phyloP scores from a whole-genome alignment of 1,140 invertebrate species.

The Oryzaephilus surinamensis region DNA sequence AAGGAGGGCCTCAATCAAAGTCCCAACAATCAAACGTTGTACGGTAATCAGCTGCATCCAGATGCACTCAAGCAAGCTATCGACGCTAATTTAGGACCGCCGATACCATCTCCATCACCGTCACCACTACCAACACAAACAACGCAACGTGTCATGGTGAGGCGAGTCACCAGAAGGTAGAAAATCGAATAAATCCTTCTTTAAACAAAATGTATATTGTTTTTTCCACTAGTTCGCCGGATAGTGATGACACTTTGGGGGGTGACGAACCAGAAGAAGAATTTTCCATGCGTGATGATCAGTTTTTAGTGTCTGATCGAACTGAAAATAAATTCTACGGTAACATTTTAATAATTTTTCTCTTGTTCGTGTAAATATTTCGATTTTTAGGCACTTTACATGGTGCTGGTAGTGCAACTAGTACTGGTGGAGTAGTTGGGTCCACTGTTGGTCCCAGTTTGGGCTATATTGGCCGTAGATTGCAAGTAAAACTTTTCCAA shows the following conservation, averaged over 20 bases:
- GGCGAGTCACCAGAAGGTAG: conserved; percentile 58
- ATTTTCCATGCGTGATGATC: conserved; percentile 64
- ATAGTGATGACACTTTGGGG: conserved; percentile 71
- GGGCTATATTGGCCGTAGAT: conserved; percentile 44
- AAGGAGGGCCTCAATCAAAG: conserved; percentile 40
- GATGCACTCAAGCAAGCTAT: conserved; percentile 41
- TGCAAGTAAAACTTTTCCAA: conserved; percentile 31
- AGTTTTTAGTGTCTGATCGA: conserved; percentile 73
- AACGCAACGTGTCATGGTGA: conserved; percentile 48
- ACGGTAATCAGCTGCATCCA: conserved; percentile 48
- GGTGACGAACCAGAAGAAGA: conserved; percentile 68
- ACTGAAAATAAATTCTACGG: conserved; percentile 82
- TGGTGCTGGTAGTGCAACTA: conserved; percentile 39
- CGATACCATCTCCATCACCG: conserved; percentile 23
- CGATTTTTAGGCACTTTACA: conserved; percentile 28
- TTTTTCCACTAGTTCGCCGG: conserved; percentile 54
- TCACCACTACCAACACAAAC: conserved; percentile 30
- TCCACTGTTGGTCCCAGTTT: conserved; percentile 42
- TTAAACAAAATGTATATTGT: not conserved
- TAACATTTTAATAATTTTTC: conserved; percentile 22
- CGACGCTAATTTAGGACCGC: conserved; percentile 23
- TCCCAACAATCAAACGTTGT: conserved; percentile 42
- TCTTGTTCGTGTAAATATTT: not conserved
- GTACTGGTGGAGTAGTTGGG: conserved; percentile 36
- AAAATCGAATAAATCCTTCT: conserved; percentile 18